Percentiles rank a stretch among this genome's conserved stretches.
Conservation (phyloP, 2,888 invertebrate species). For the Helleia helle region DNA sequence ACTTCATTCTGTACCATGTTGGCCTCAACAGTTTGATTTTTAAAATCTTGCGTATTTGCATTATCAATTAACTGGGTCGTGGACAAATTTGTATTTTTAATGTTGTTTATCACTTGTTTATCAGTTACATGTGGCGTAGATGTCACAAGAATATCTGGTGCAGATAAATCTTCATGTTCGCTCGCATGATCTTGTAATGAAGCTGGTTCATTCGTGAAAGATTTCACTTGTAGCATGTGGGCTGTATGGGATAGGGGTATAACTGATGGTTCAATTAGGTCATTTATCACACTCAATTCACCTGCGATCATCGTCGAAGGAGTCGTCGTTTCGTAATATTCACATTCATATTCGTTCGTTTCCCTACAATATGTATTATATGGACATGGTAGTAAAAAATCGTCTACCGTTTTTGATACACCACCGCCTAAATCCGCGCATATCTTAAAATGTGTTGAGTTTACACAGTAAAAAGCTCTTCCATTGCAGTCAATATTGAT, state of each 20-base stretch:
- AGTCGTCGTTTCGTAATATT: slow-evolving; percentile 33
- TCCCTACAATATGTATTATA: slow-evolving; percentile 41
- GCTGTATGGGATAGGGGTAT: not conserved
- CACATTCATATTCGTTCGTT: slow-evolving; percentile 53
- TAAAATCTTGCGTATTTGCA: not conserved
- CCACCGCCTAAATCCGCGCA: slow-evolving; percentile 62
- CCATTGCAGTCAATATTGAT: slow-evolving; percentile 54
- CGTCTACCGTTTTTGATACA: slow-evolving; percentile 49
- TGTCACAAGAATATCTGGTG: not conserved
- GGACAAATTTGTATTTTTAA: not conserved
- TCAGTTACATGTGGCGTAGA: not conserved
- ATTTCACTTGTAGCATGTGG: not conserved
- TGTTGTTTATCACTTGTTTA: not conserved
- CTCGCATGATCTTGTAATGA: not conserved
- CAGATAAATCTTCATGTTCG: not conserved
- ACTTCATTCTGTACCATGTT: too few species aligned
- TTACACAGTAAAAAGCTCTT: slow-evolving; percentile 60
- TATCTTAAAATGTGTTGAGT: slow-evolving; percentile 62
- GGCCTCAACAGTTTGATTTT: not conserved
- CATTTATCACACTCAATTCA: not conserved
- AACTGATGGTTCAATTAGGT: not conserved
- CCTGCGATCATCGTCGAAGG: slow-evolving; percentile 11
- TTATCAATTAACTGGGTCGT: not conserved
- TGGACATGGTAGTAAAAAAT: slow-evolving; percentile 51
- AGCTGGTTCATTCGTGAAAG: not conserved